Evolutionary conservation across 2,888 invertebrate species (phyloP), one percentile per base, ranked within the genome.

Genomic region (Ichneumoninae sp.): DNA sequence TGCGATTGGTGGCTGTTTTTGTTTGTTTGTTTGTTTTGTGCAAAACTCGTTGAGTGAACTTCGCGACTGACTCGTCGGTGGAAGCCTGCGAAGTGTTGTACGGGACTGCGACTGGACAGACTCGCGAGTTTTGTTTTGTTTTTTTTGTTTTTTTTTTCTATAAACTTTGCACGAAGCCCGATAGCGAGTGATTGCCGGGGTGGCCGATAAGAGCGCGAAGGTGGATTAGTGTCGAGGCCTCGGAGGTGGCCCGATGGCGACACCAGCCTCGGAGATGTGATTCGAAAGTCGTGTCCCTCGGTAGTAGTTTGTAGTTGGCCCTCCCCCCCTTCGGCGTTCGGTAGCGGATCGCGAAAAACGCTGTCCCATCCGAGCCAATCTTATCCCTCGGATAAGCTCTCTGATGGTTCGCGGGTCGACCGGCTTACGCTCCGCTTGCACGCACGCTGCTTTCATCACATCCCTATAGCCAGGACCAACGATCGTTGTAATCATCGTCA

Each of bases 241-340:
- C 86, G 87, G 85, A 87, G 88, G 89, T 87, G 87, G 88, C 89
- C 86, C 86, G 88, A 84, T 87, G 90, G 90, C 89, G 91, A 91
- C 87, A 87, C 81, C 87, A 90, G 88, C 90, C 89, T 88, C 90
- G 91, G 93, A 92, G 90, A 93, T 93, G 93, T 93, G 93, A 93
- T 89, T 92, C 92, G 90, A 89, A 89, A 90, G 86, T 90, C 85
- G 88, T 86, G 88, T 89, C 89, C 86, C 90, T 47, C 44, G 44
- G 89, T 89, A 90, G 93, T 93, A 93, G 93, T 93, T 93, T 93
- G 93, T 93, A 93, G 93, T 91, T 89, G 86, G 87, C 85, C 89
- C 90, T 87, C 87, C 83, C 88, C 86, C 85, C 87, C 85, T 83
- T 88, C 83, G 85, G 81, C 78, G 81, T 79, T 69, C 40, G 40